Conservation (phyloP, 2,888 invertebrate species). For the Busseola fusca region DNA sequence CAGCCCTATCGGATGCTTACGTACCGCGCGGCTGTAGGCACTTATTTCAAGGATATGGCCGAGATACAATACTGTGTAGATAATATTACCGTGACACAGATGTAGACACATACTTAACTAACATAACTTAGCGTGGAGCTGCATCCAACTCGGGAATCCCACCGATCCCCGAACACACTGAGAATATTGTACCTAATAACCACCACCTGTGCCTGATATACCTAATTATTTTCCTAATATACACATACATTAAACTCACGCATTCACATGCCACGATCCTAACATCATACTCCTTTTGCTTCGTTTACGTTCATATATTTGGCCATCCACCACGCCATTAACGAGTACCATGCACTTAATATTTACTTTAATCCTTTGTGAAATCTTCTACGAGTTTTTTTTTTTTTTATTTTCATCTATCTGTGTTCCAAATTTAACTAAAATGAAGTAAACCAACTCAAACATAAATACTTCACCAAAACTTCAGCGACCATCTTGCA, state of each 20-base stretch:
- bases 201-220: too few relatives aligned
- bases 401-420: neutral
- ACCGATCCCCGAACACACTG: too few relatives aligned
- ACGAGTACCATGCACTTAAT: neutral
- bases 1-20: too few relatives aligned
- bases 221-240: neutral
- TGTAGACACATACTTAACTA: too few relatives aligned
- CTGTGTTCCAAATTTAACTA: neutral
- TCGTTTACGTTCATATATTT: neutral
- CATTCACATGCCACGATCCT: neutral
- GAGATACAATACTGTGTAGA: too few relatives aligned
- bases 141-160: too few relatives aligned
- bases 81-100: too few relatives aligned
- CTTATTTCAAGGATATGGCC: too few relatives aligned
- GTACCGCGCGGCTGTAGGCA: too few relatives aligned
- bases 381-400: neutral
- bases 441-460: conserved; percentile 16
- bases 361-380: neutral
- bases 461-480: conserved; percentile 41
- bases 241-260: neutral
- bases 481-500: conserved; percentile 44
- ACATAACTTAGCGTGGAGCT: too few relatives aligned
- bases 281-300: neutral
- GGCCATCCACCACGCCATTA: neutral
- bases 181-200: too few relatives aligned